Base-by-base conservation (phyloP, 2,797 vertebrate species). In the Melanogrammus aeglefinus region DNA sequence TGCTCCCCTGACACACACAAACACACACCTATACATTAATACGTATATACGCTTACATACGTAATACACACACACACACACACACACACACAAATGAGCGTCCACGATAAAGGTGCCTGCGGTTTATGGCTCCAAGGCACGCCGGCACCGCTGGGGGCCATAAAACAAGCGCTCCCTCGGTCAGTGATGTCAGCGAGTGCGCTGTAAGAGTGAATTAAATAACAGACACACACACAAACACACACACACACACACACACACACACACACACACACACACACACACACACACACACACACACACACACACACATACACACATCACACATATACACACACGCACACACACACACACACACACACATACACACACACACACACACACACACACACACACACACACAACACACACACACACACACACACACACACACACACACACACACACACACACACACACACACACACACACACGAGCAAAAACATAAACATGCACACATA, bases 341-440 rank as follows among this genome's bases (percentile, higher is more conserved):
- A 44, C 12, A 1, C 39, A 2, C 35, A 36, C 36, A 44, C 66
- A 36, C 41, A 44, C 9, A 14, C 41, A 44, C 12, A 1, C 39
- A 2, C 35, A 36, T 6, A 44, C 66, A 71, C 63, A 77, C 38
- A 44, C 29, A 72, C 27, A 31, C 39, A 13, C 24, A 44, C 76
- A 72, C 36, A 44, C 66, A 31, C 38, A 44, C 35, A 13, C 66
- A 63, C 75, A 24, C 44, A 38, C 33, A 27, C 57, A 76, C 57
- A 38, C 66, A 71, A 82, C 83, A 80, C 80, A 78, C 75, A n/a
- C 51, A 66, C n/a, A n/a, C n/a, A n/a, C n/a, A n/a, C 33, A 27
- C 57, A 76, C 57, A 38, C 66, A 71, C 81, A 82, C 83, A 80
- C 80, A 78, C 75, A n/a, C 51, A 66, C n/a, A n/a, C n/a, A n/a